Evolutionary conservation across 2,797 vertebrate genomes (phyloP).

Genomic region (Dipus sagitta): DNA sequence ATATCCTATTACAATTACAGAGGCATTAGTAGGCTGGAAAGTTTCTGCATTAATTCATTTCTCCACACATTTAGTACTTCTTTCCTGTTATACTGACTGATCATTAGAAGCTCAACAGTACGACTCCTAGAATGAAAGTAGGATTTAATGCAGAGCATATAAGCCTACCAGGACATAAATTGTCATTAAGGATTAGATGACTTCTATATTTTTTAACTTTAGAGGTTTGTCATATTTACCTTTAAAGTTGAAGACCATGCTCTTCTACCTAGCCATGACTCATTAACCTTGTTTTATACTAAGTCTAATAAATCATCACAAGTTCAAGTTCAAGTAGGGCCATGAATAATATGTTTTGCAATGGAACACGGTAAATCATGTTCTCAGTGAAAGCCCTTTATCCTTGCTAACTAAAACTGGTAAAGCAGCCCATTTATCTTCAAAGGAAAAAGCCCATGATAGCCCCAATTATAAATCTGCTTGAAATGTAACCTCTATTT

Average conservation of each 20-base stretch:
- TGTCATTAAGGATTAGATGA: conserved; percentile 66
- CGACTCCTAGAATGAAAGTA: neutral
- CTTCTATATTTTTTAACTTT: conserved; percentile 69
- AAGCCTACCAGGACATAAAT: conserved; percentile 66
- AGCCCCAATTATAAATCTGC: neutral
- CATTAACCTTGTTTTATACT: conserved; percentile 70
- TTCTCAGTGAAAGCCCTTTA: conserved; percentile 24
- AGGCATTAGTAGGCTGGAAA: conserved; percentile 40
- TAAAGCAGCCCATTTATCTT: conserved; percentile 56
- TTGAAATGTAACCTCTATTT: neutral
- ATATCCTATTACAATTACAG: conserved; percentile 51
- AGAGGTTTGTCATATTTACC: conserved; percentile 74
- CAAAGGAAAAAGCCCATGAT: neutral
- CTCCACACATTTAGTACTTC: conserved; percentile 16
- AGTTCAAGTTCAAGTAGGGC: conserved; percentile 64
- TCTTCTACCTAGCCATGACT: conserved; percentile 69
- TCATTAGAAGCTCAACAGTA: conserved; percentile 26
- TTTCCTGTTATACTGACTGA: neutral
- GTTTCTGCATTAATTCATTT: conserved; percentile 49
- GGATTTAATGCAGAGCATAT: conserved; percentile 68
- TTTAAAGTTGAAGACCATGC: conserved; percentile 71
- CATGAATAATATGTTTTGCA: conserved; percentile 78
- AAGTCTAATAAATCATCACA: conserved; percentile 75
- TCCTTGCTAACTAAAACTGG: conserved; percentile 46
- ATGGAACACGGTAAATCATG: conserved; percentile 71